Conservation (phyloP, 92 coral and sea anemone genomes). For the Porites rus region DNA sequence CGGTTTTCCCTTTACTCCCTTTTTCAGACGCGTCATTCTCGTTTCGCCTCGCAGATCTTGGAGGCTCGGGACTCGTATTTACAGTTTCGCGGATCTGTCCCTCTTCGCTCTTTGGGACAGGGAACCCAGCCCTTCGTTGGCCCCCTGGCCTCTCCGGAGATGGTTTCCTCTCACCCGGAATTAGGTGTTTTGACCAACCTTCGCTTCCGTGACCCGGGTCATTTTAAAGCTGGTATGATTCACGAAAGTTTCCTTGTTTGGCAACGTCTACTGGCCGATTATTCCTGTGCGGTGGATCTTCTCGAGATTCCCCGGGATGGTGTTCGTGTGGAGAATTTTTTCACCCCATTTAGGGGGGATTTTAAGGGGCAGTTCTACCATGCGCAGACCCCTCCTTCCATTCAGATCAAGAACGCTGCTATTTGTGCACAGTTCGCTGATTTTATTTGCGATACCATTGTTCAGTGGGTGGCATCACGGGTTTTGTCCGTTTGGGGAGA, state of each 20-base stretch:
- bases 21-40: background rate
- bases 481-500: conserved; percentile 36
- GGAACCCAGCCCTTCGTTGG: conserved; percentile 56
- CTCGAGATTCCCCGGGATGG: conserved; percentile 28
- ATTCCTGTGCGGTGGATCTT: background rate
- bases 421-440: conserved; percentile 5
- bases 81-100: too few relatives aligned
- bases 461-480: conserved; percentile 42
- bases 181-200: conserved; percentile 13
- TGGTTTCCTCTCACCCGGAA: conserved; percentile 20
- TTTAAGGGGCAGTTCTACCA: conserved; percentile 46
- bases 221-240: conserved; percentile 38
- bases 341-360: conserved; percentile 42
- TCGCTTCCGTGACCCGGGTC: conserved; percentile 31
- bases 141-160: conserved; percentile 37
- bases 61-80: background rate
- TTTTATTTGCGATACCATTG: conserved; percentile 17
- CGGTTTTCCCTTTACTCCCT: background rate
- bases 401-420: background rate
- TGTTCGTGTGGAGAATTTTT: conserved; percentile 25
- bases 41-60: conserved; percentile 21
- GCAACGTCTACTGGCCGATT: conserved; percentile 24
- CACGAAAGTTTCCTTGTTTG: conserved; percentile 20
- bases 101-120: background rate
- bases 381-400: conserved; percentile 17